Evolutionary conservation across 2,888 invertebrate species (phyloP).

Genomic region (Campoplex capitator): DNA sequence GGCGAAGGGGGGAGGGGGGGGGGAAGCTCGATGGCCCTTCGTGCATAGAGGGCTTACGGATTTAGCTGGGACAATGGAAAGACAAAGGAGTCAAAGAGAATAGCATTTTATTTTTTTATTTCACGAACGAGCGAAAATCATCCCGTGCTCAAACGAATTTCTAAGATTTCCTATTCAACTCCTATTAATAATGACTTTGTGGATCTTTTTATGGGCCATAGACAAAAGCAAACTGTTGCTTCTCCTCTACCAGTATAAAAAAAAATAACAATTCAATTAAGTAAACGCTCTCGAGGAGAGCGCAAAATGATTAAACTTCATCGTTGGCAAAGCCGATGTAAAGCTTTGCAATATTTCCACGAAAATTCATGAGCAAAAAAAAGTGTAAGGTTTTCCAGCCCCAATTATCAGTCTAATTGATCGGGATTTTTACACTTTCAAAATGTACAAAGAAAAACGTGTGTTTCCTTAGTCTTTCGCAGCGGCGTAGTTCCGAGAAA

Average conservation of each 20-base stretch:
- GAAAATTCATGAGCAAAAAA: not conserved
- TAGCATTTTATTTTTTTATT: not conserved
- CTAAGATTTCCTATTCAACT: constrained; percentile 50
- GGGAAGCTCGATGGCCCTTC: constrained; percentile 21
- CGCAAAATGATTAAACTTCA: not conserved
- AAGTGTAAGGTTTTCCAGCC: not conserved
- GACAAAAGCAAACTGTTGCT: constrained; percentile 46
- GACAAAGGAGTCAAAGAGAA: constrained; percentile 9
- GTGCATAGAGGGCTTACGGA: constrained; percentile 9
- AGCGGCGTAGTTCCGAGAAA: not conserved
- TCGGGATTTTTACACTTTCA: not conserved
- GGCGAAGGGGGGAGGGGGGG: not conserved
- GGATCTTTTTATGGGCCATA: constrained; percentile 22
- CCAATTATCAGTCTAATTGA: not conserved
- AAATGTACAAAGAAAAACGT: not conserved
- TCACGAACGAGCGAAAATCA: constrained; percentile 26
- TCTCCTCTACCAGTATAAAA: not conserved
- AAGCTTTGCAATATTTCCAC: not conserved
- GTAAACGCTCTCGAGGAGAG: not conserved
- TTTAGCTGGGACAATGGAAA: constrained; percentile 26
- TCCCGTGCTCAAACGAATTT: constrained; percentile 46
- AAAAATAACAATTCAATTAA: not conserved
- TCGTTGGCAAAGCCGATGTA: not conserved
- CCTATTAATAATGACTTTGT: constrained; percentile 77
- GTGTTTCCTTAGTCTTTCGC: not conserved